Conservation (phyloP, 2,888 invertebrate species). For the Drosophila tanythrix region DNA sequence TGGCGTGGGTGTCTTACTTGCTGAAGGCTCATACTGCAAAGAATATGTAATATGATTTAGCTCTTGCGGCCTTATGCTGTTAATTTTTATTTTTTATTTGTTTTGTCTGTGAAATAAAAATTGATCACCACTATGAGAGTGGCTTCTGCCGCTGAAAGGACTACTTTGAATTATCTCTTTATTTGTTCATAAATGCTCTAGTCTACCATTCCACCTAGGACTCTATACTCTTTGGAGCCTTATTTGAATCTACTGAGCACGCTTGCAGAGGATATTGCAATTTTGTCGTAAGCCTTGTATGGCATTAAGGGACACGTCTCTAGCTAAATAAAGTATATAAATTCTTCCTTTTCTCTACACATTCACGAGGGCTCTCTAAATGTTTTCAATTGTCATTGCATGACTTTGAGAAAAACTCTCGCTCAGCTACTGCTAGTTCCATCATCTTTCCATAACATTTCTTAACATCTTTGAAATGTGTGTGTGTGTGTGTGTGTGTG, state of each 20-base stretch:
- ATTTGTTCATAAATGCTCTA: background rate
- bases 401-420: background rate
- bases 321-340: background rate
- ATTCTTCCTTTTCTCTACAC: background rate
- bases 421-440: background rate
- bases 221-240: background rate
- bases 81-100: background rate
- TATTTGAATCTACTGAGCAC: background rate
- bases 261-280: background rate
- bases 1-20: background rate
- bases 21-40: background rate
- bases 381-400: constrained; percentile 15
- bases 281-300: background rate
- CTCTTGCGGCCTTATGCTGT: background rate
- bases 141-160: background rate
- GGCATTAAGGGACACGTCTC: background rate
- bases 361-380: background rate
- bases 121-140: background rate
- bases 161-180: background rate
- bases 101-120: background rate
- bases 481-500: background rate
- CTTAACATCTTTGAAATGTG: background rate
- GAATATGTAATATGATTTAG: background rate
- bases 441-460: background rate
- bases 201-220: background rate